Evolutionary conservation across 2,888 invertebrate species (phyloP).

Genomic region (Drosophila putrida): DNA sequence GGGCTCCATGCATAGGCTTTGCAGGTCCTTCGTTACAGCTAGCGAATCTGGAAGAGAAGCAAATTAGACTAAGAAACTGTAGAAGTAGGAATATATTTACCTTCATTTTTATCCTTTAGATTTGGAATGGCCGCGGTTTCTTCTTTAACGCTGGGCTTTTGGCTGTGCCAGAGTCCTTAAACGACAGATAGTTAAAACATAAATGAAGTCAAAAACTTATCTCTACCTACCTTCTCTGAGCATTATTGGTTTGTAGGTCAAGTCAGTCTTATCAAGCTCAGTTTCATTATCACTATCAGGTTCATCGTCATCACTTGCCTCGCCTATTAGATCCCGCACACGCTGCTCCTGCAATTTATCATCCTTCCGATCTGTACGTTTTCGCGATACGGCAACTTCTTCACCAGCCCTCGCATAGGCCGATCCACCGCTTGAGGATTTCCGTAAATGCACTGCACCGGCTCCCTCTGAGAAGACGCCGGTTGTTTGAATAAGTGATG

Average conservation of each 20-base stretch:
- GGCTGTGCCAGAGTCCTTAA: slow-evolving; percentile 60
- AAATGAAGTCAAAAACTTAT: too few relatives aligned
- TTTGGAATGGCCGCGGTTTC: slow-evolving; percentile 23
- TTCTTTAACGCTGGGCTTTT: slow-evolving; percentile 34
- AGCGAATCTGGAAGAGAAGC: slow-evolving; percentile 43
- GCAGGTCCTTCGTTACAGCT: slow-evolving; percentile 68
- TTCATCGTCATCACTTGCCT: slow-evolving; percentile 75
- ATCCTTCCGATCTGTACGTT: slow-evolving; percentile 80
- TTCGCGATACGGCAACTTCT: slow-evolving; percentile 69
- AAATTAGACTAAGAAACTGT: background rate
- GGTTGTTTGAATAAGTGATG: slow-evolving; percentile 82
- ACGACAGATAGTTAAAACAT: background rate
- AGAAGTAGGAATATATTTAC: slow-evolving; percentile 11
- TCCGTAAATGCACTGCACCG: slow-evolving; percentile 76
- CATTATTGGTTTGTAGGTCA: slow-evolving; percentile 81
- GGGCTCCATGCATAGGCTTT: slow-evolving; percentile 68
- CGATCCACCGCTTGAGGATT: slow-evolving; percentile 62
- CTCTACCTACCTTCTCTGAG: slow-evolving; percentile 79
- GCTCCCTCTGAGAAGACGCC: slow-evolving; percentile 85
- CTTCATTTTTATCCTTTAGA: slow-evolving; percentile 9
- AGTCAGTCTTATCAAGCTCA: slow-evolving; percentile 78
- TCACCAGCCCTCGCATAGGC: slow-evolving; percentile 71
- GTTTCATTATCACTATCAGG: slow-evolving; percentile 62
- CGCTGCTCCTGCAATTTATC: slow-evolving; percentile 72
- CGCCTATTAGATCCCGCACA: slow-evolving; percentile 76